Evolutionary conservation across 2,113 vertebrate species (phyloP).

Genomic region (Gymnobelideus leadbeateri): DNA sequence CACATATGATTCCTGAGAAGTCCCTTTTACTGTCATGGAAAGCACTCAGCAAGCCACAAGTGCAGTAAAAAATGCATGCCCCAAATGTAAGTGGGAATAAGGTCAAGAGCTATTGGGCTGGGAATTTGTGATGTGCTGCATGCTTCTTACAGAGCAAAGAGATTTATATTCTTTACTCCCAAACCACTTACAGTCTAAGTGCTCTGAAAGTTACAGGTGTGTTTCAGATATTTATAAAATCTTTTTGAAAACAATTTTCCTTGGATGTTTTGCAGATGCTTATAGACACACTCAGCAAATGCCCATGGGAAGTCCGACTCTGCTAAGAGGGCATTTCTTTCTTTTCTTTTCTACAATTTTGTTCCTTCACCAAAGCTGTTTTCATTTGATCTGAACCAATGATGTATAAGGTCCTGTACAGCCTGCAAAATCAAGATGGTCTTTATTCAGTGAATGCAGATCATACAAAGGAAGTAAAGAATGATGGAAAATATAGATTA

Average conservation of each 20-base stretch:
- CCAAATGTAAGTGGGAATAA: constrained; percentile 22
- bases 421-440: background rate
- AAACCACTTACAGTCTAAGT: constrained; percentile 51
- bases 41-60: constrained; percentile 49
- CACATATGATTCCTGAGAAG: constrained; percentile 43
- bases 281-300: background rate
- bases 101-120: background rate
- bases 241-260: constrained; percentile 5
- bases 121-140: background rate
- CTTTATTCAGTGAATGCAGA: background rate
- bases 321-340: background rate
- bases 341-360: background rate
- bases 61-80: constrained; percentile 48
- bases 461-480: rapidly evolving
- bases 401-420: background rate
- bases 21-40: constrained; percentile 59
- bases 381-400: background rate
- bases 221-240: constrained; percentile 42
- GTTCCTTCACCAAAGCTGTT: background rate
- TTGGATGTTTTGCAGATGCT: constrained; percentile 36
- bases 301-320: background rate
- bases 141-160: background rate
- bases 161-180: constrained; percentile 47
- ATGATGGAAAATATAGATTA: background rate
- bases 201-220: constrained; percentile 52